Conservation (phyloP, 2,113 vertebrate species). For the Odontesthes bonariensis region DNA sequence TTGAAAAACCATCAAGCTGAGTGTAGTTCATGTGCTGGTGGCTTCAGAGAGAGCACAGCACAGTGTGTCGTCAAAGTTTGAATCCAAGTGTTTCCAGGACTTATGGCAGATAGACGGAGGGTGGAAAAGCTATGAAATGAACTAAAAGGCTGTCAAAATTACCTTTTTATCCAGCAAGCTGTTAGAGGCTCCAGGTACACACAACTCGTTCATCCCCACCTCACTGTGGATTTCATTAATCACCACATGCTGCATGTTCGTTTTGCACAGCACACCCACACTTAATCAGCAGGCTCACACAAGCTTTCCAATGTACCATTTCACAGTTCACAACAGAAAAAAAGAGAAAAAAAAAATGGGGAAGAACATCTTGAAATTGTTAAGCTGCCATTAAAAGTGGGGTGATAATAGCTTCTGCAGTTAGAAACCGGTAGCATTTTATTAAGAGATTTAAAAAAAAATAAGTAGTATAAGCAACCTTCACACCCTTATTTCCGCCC, state of each 20-base stretch:
- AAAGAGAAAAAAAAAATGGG: neutral
- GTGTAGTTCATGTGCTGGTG: conserved; percentile 36
- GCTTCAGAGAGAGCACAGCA: conserved; percentile 25
- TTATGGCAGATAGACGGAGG: conserved; percentile 11
- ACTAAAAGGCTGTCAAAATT: conserved; percentile 4
- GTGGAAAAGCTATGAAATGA: conserved; percentile 30
- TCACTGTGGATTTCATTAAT: conserved; percentile 58
- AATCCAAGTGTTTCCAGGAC: conserved; percentile 29
- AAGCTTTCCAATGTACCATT: conserved; percentile 19
- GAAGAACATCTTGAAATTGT: conserved; percentile 39
- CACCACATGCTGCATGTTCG: conserved; percentile 45
- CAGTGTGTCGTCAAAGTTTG: conserved; percentile 18
- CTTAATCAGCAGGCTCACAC: conserved; percentile 20
- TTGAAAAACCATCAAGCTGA: conserved; percentile 39
- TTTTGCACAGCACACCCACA: conserved; percentile 26
- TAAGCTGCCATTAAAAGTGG: conserved; percentile 24
- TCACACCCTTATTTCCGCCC: neutral
- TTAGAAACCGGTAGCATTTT: conserved; percentile 31
- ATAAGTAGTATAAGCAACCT: neutral
- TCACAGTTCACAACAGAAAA: conserved; percentile 6
- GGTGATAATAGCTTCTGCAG: conserved; percentile 22
- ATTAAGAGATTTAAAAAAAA: conserved; percentile 9
- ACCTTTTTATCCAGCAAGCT: conserved; percentile 34
- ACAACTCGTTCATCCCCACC: conserved; percentile 11
- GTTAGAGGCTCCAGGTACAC: conserved; percentile 41